Conservation (phyloP, 2,113 vertebrate genomes). For the Columba livia region DNA sequence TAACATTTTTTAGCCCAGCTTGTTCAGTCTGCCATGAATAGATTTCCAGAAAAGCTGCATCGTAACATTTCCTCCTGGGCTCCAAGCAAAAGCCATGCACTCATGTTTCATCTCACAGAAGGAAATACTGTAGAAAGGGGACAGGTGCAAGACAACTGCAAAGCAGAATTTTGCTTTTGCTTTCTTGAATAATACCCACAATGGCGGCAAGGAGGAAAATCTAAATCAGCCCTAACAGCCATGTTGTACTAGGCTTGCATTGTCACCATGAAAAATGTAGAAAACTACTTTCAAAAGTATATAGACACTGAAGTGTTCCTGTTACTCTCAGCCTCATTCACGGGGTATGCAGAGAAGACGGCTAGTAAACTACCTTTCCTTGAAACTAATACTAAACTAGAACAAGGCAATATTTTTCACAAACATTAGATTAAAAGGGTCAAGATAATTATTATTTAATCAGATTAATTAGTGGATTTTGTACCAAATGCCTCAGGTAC, state of each 20-base stretch:
- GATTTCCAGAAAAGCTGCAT: constrained; percentile 8
- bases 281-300: neutral
- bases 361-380: neutral
- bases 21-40: neutral
- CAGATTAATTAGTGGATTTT: neutral
- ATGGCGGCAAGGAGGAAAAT: neutral
- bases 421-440: neutral
- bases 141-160: neutral
- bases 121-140: neutral
- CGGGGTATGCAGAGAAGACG: neutral
- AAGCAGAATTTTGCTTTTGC: neutral
- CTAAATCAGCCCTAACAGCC: neutral
- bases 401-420: neutral
- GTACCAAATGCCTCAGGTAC: neutral
- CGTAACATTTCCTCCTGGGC: neutral
- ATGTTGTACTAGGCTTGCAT: neutral
- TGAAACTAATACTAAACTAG: neutral
- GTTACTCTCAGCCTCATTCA: neutral
- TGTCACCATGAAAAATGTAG: neutral
- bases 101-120: neutral
- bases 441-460: neutral
- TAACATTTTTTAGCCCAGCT: neutral
- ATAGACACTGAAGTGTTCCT: neutral
- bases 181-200: neutral
- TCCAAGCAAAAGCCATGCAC: neutral